Percentiles rank a stretch among this genome's conserved stretches.
phyloP scores from a whole-genome alignment of 2,113 vertebrate species.

The Gorsachius goisagi region DNA sequence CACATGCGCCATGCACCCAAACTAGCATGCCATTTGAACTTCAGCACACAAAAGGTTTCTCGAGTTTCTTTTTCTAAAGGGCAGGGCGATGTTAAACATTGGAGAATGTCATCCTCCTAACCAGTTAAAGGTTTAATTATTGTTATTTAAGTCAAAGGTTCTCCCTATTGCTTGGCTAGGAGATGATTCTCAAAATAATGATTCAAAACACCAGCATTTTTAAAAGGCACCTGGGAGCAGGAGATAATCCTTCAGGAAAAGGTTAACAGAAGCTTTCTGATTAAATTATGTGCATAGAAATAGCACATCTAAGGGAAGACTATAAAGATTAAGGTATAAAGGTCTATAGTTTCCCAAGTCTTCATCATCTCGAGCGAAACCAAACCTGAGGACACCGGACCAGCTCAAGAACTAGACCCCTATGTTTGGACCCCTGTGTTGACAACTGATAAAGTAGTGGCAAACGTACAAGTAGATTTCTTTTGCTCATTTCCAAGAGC shows the following conservation, averaged over 20 bases:
- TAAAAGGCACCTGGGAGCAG: not conserved
- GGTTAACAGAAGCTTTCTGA: not conserved
- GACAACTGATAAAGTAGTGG: not conserved
- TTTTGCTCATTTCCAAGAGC: not conserved
- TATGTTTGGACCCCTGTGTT: rapidly evolving
- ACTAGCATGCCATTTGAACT: not conserved
- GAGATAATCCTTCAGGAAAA: not conserved
- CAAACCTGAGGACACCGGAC: not conserved
- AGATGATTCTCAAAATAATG: not conserved
- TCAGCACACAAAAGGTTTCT: not conserved
- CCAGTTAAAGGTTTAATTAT: not conserved
- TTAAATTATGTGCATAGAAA: not conserved
- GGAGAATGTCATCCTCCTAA: not conserved
- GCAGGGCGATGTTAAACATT: not conserved
- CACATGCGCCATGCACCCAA: rapidly evolving
- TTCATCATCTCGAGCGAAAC: not conserved
- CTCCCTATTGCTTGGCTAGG: not conserved
- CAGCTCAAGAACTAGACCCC: not conserved
- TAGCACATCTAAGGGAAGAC: not conserved
- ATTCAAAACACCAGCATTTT: not conserved
- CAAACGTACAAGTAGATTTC: not conserved
- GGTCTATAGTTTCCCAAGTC: not conserved
- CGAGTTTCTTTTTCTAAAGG: not conserved
- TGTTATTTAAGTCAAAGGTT: conserved; percentile 37
- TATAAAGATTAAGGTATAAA: not conserved